Evolutionary conservation across 2,113 vertebrate genomes (phyloP), one percentile per base, ranked within the genome.

Genomic region (Sinocyclocheilus anshuiensis): DNA sequence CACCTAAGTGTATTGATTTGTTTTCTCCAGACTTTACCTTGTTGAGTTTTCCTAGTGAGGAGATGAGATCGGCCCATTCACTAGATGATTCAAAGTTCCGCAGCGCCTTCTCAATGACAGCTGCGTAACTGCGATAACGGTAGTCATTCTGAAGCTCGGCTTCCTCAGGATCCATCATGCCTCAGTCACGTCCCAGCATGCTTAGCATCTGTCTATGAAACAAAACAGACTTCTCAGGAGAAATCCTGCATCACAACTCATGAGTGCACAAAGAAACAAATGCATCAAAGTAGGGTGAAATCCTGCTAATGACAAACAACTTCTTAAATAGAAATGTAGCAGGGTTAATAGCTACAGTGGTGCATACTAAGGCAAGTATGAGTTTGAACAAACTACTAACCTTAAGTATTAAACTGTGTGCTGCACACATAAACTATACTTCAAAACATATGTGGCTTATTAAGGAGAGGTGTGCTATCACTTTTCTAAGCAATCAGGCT

Each of bases 31-130:
- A 79, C 39, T 33, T 63, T 63, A 99, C 98, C 97, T 99, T 99
- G 87, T 97, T 99, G 90, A 99, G 97, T 87, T 99, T 99, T 77
- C 98, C 98, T 86, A 99, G 95, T 4, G 97, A 99, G 26, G 98
- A 99, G 88, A 99, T 99, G 45, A 99, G 97, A 90, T 99, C 98
- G 0, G 98, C 98, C 98, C 98, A 99, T 90, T 99, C 98, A 10
- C 95, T 99, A 0, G 98, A 99, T 2, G 98, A 99, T 86, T 99
- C 98, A 83, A 99, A 99, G 92, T 97, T 99, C 83, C 97, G 95
- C 87, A 99, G 91, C 13, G 98, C 98, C 92, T 99, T 99, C 89
- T 99, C 98, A 29, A 99, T 98, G 1, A 95, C 96, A 0, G 97
- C 94, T 0, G 95, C 94, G 39, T 99, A 99, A 93, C 92, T 99